Base-by-base conservation (phyloP, 2,888 invertebrate genomes). In the Drosophila mettleri region DNA sequence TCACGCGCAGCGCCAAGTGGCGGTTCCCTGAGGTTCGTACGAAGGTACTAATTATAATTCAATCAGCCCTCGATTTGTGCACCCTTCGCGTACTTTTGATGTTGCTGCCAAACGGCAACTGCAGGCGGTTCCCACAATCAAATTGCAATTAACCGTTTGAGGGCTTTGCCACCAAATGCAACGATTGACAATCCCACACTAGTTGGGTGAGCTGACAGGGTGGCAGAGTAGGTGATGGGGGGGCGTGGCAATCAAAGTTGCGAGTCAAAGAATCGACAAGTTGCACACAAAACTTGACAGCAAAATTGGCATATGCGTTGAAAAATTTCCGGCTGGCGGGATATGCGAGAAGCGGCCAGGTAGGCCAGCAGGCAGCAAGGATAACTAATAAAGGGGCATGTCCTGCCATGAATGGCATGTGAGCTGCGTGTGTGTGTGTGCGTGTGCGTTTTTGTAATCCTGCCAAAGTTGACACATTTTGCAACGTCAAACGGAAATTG, bases 221-320 rank as follows among this genome's bases (percentile, higher is more conserved):
- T 12, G 29, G 46, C 18, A 12, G 46, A 20, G 46, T 31, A 2
- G 6, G 20, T 9, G 22, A 3, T 14, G 45, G 61, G 60, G 16
- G 45, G 61, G 60, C 33, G 34, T 10, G 24, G 38, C 62, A 78
- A 51, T 75, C 36, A 49, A 55, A 67, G 62, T 60, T 62, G 31
- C 59, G 24, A 66, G 20, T 55, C 77, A 74, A 74, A 74, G 62
- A 77, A 66, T 72, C 53, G 78, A 66, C 66, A 74, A 61, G 52
- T 76, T 76, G 62, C 46, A 70, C 43, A 71, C 63, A 48, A 65
- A 74, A 80, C 60, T 71, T 80, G 87, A 78, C 87, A 78, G 72
- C 72, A 72, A 82, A 82, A 82, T 82, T 82, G 87, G 78, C 85
- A 82, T 84, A 86, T 84, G 81, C 81, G 85, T 83, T 86, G 81